Conservation (phyloP, 2,797 vertebrate genomes). For the Microctenopoma lineatum region DNA sequence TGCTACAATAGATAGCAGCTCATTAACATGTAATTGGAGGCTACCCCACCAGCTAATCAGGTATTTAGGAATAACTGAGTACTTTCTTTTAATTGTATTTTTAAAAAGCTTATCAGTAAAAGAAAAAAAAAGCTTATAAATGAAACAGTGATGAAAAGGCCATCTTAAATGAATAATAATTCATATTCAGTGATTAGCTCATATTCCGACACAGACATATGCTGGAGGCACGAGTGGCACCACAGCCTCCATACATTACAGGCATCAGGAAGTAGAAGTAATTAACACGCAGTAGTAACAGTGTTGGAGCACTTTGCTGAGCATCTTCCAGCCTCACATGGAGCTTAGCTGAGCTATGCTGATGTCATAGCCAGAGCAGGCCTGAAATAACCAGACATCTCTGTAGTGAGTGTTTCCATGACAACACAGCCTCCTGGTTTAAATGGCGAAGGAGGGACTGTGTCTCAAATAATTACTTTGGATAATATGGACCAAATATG, state of each 20-base stretch:
- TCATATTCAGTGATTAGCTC: slow-evolving; percentile 36
- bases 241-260: slow-evolving; percentile 46
- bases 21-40: background rate
- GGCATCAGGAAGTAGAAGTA: slow-evolving; percentile 42
- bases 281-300: slow-evolving; percentile 45
- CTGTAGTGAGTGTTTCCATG: slow-evolving; percentile 77
- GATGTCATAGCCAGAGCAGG: slow-evolving; percentile 67
- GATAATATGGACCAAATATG: slow-evolving; percentile 59
- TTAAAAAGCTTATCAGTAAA: slow-evolving; percentile 23
- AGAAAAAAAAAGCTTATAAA: background rate
- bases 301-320: slow-evolving; percentile 17
- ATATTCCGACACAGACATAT: slow-evolving; percentile 23
- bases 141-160: slow-evolving; percentile 31
- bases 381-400: slow-evolving; percentile 73
- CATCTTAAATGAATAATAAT: slow-evolving; percentile 19
- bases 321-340: slow-evolving; percentile 56
- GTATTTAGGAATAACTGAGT: background rate
- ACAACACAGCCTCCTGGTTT: slow-evolving; percentile 72
- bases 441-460: slow-evolving; percentile 60
- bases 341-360: slow-evolving; percentile 60
- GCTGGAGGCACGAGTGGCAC: slow-evolving; percentile 38
- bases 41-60: background rate
- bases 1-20: background rate
- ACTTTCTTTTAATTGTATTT: background rate
- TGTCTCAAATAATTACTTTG: slow-evolving; percentile 74